Evolutionary conservation across 2,113 vertebrate genomes (phyloP).

Genomic region (Lophochroa leadbeateri): DNA sequence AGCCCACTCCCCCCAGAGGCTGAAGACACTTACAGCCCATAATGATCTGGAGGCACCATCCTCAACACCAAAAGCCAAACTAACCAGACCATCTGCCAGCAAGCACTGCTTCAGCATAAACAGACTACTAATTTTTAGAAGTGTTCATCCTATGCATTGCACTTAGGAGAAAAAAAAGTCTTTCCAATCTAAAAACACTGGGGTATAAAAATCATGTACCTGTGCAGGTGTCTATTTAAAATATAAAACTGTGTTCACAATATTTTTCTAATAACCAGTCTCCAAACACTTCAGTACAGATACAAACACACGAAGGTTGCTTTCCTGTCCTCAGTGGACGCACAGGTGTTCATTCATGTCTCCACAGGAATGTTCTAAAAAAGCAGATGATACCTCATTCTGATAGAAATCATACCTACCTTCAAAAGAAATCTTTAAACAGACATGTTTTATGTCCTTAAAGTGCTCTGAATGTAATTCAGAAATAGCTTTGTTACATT

Average conservation of each 20-base stretch:
- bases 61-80: background rate
- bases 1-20: accelerated
- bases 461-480: background rate
- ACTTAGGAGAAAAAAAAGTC: background rate
- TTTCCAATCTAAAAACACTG: background rate
- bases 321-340: background rate
- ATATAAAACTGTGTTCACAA: background rate
- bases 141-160: background rate
- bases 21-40: background rate
- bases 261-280: background rate
- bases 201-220: background rate
- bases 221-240: background rate
- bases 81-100: background rate
- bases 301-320: background rate
- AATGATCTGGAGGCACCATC: background rate
- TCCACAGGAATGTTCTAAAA: background rate
- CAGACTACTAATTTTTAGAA: background rate
- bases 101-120: background rate
- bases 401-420: background rate
- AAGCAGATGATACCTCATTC: background rate
- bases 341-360: background rate
- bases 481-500: background rate
- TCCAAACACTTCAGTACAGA: background rate
- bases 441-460: background rate
- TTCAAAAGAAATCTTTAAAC: background rate